These are phyloP conservation scores for Campoplex nolae DNA, from an alignment of 2,888 invertebrate genomes.

Conservation along the genomic window DNA sequence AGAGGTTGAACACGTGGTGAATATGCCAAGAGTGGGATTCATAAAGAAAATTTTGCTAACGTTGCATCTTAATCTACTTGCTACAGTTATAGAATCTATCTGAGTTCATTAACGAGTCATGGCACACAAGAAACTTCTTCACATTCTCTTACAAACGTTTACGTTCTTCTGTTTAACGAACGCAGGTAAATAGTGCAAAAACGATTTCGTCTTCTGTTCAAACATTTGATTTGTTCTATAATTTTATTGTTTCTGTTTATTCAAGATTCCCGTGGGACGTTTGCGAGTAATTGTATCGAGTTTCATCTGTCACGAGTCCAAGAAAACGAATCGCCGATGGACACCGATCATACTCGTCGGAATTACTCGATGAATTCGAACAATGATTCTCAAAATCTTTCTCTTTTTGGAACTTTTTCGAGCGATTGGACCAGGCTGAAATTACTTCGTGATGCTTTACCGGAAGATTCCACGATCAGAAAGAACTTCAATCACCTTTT, in stretches of 20 bases:
- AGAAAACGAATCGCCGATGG: slow-evolving; percentile 53
- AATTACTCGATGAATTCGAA: slow-evolving; percentile 59
- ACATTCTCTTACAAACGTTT: slow-evolving; percentile 50
- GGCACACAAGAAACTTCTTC: slow-evolving; percentile 62
- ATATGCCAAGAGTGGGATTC: not conserved
- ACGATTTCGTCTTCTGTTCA: not conserved
- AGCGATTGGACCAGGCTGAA: slow-evolving; percentile 75
- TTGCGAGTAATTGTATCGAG: slow-evolving; percentile 58
- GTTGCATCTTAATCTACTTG: slow-evolving; percentile 60
- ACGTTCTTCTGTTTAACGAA: slow-evolving; percentile 36
- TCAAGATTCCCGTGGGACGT: slow-evolving; percentile 22
- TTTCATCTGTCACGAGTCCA: slow-evolving; percentile 66
- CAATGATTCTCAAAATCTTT: slow-evolving; percentile 46
- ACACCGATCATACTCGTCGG: slow-evolving; percentile 54
- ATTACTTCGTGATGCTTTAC: slow-evolving; percentile 70
- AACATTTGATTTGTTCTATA: not conserved
- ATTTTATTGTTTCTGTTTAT: not conserved
- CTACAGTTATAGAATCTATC: slow-evolving; percentile 69
- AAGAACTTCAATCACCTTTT: slow-evolving; percentile 72
- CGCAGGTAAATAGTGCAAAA: slow-evolving; percentile 64
- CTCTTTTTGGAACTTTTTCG: slow-evolving; percentile 74
- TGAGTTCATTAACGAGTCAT: slow-evolving; percentile 70
- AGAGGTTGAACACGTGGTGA: not conserved
- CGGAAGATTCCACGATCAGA: slow-evolving; percentile 69
- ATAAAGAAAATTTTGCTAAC: slow-evolving; percentile 59